Conservation (phyloP, 1,140 invertebrate genomes). For the Aethina tumida region DNA sequence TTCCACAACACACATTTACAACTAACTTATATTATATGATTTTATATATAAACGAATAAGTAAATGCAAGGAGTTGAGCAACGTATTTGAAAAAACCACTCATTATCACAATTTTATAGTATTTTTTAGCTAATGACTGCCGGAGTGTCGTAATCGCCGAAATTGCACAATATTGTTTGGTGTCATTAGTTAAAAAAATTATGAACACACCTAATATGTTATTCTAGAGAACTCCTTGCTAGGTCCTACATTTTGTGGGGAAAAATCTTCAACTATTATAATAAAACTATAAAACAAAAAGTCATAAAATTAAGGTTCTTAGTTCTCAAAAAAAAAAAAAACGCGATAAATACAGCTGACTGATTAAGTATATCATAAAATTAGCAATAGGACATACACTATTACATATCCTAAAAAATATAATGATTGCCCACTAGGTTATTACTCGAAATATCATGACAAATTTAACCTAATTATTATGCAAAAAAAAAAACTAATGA, state of each 20-base stretch:
- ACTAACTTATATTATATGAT: slow-evolving; percentile 22
- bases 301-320: too few relatives aligned
- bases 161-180: slow-evolving; percentile 9
- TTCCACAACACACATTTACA: slow-evolving; percentile 31
- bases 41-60: slow-evolving; percentile 19
- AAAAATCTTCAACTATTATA: too few relatives aligned
- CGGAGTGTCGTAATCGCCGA: neutral
- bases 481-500: neutral
- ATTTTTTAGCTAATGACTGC: slow-evolving; percentile 16
- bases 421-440: too few relatives aligned
- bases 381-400: too few relatives aligned
- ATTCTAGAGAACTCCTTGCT: slow-evolving; percentile 6
- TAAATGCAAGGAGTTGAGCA: slow-evolving; percentile 29
- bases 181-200: slow-evolving; percentile 12
- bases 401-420: too few relatives aligned
- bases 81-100: slow-evolving; percentile 21
- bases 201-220: slow-evolving; percentile 11
- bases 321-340: too few relatives aligned
- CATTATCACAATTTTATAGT: slow-evolving; percentile 25
- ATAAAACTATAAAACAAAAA: slow-evolving; percentile 9
- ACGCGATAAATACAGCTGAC: too few relatives aligned
- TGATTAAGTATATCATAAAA: too few relatives aligned
- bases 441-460: too few relatives aligned
- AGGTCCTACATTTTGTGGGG: neutral
- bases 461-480: too few relatives aligned